Base-by-base conservation (phyloP, 2,113 vertebrate species). In the Noturus placidus region DNA sequence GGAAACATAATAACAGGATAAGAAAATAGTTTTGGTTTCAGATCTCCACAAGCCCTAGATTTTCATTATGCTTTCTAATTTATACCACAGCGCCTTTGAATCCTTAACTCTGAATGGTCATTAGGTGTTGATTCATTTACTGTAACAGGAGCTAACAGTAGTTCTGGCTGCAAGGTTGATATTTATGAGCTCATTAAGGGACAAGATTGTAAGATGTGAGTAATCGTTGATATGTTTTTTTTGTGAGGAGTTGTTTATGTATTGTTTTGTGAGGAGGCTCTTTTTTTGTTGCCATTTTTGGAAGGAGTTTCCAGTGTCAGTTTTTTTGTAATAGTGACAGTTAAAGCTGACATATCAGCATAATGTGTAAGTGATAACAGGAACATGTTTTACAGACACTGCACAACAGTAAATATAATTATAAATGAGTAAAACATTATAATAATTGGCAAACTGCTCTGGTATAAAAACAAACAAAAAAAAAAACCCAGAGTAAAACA, bases 1-100 rank as follows among this genome's bases (percentile, higher is more conserved):
- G 57, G 72, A 77, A 85, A 77, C 30, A 76, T 74, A 85, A 74
- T 59, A 85, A 85, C 69, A 77, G 38, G 20, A 70, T 56, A 84
- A 50, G 13, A 78, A 17, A 78, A 78, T 13, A 19, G 79, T 27
- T 59, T 38, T 35, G 10, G 54, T 81, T 81, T 81, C 56, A 59
- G 33, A 38, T 10, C 5, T 59, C 54, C 19, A 13, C 19, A 5
- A 57, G 54, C 19, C 54, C n/a, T 30, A 35, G 3, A 2, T 81
- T 81, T 25, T 46, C 38, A 3, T 22, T 42, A n/a, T 77, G 42
- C 5, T 46, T 13, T 13, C 4, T 27, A 13, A 13, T 27, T 77
- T 50, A 77, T 27, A 50, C 74, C 46, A 52, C 13, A 15, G 25
- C 15, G 17, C 52, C 17, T 33, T 33, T 27, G 42, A 76, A 27